Conservation (phyloP, 2,113 vertebrate genomes). For the Madoqua kirkii region DNA sequence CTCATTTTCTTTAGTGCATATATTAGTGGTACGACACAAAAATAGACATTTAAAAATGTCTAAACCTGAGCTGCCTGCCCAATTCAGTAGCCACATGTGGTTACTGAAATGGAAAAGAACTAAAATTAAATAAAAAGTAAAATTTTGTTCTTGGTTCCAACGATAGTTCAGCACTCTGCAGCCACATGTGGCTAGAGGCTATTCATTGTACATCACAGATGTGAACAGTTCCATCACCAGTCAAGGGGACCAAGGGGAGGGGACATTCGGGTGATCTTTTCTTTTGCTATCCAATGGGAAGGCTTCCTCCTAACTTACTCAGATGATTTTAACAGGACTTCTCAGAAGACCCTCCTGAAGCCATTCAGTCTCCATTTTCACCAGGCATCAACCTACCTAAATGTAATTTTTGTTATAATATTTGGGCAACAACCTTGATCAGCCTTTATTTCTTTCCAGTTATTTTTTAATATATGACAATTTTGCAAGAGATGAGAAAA, state of each 20-base stretch:
- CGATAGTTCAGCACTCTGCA: fast-evolving
- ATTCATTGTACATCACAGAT: background rate
- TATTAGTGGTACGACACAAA: background rate
- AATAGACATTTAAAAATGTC: background rate
- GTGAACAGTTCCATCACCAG: background rate
- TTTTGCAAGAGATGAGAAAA: background rate
- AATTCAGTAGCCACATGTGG: background rate
- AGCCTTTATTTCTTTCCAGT: background rate
- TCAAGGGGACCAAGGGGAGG: background rate
- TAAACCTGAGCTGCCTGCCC: background rate
- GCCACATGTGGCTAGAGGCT: background rate
- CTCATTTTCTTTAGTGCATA: background rate
- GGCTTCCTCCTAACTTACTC: background rate
- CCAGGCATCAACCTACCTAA: background rate
- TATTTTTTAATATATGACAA: background rate
- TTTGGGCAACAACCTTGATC: background rate
- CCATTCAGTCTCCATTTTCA: background rate
- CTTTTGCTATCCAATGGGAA: background rate
- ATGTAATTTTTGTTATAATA: background rate
- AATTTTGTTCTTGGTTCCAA: background rate
- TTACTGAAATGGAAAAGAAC: background rate
- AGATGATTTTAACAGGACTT: background rate
- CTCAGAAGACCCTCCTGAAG: background rate
- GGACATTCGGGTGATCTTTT: background rate
- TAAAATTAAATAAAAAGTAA: background rate